These are phyloP conservation scores for Drosophila tsacasi DNA, from an alignment of 1,140 invertebrate genomes.

Conservation along the genomic window DNA sequence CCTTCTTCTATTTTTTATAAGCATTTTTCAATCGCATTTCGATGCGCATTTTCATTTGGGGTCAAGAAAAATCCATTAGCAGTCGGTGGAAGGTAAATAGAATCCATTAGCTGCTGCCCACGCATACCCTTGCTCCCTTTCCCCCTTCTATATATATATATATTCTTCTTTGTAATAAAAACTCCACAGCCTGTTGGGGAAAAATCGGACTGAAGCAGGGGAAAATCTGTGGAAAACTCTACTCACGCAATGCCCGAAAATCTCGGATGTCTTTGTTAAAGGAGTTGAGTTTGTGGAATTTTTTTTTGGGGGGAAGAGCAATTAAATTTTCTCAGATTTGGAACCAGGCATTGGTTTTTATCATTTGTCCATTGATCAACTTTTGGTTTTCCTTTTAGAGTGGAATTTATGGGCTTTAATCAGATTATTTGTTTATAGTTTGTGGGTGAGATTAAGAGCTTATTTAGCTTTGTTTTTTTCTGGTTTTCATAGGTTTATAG, in stretches of 20 bases:
- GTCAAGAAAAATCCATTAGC: constrained; percentile 85
- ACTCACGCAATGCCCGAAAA: constrained; percentile 63
- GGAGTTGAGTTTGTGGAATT: constrained; percentile 33
- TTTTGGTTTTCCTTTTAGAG: constrained; percentile 10
- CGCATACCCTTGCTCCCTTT: constrained; percentile 4
- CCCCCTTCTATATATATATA: constrained; percentile 28
- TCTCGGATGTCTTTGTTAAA: constrained; percentile 34
- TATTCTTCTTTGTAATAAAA: constrained; percentile 72
- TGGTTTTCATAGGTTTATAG: constrained; percentile 5
- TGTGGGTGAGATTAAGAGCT: constrained; percentile 2
- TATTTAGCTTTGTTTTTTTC: background rate
- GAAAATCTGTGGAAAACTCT: constrained; percentile 23
- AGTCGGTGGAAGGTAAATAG: constrained; percentile 84
- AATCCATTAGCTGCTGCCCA: constrained; percentile 81
- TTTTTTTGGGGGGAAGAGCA: constrained; percentile 24
- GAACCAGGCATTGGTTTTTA: background rate
- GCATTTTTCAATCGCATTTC: constrained; percentile 83
- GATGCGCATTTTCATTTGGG: constrained; percentile 84
- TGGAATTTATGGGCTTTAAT: constrained; percentile 16
- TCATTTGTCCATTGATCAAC: constrained; percentile 12
- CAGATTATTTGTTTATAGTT: constrained; percentile 18
- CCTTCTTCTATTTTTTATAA: constrained; percentile 74
- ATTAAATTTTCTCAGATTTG: constrained; percentile 68
- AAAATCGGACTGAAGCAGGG: constrained; percentile 1
- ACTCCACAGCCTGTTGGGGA: constrained; percentile 43